Conservation (phyloP, 2,797 vertebrate genomes). For the Halcyon badia region DNA sequence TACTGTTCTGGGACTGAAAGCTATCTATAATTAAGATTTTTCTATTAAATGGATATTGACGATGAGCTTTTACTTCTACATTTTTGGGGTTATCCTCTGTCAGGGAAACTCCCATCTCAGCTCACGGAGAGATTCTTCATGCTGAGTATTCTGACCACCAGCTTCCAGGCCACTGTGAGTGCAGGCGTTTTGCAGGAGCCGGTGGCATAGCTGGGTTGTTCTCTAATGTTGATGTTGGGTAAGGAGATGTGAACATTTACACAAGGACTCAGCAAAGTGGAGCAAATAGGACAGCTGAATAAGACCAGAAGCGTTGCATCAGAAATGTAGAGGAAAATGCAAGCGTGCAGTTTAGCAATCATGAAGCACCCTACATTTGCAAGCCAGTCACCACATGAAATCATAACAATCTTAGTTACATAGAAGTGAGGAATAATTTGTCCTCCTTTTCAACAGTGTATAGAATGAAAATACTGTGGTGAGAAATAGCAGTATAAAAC, state of each 20-base stretch:
- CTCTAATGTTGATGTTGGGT: not conserved
- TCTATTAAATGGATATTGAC: conserved; percentile 63
- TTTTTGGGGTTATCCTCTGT: conserved; percentile 39
- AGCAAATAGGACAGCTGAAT: not conserved
- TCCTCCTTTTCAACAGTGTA: not conserved
- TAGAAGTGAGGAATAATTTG: conserved; percentile 1
- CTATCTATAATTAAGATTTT: conserved; percentile 76
- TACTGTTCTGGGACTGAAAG: conserved; percentile 72
- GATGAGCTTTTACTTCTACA: not conserved
- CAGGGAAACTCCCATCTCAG: not conserved
- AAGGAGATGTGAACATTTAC: not conserved
- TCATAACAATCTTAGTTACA: not conserved
- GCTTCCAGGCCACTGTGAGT: not conserved
- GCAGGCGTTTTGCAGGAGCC: not conserved
- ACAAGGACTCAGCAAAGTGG: not conserved
- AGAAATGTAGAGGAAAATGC: not conserved
- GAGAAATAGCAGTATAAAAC: not conserved
- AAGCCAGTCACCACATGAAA: not conserved
- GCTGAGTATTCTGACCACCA: not conserved
- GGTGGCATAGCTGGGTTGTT: not conserved
- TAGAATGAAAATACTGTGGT: not conserved
- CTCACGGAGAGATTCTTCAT: not conserved
- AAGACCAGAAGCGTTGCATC: not conserved
- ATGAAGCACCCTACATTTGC: not conserved
- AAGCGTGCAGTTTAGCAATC: not conserved